Base-by-base conservation (phyloP, 2,888 invertebrate genomes). In the Ephialtes manifestator region DNA sequence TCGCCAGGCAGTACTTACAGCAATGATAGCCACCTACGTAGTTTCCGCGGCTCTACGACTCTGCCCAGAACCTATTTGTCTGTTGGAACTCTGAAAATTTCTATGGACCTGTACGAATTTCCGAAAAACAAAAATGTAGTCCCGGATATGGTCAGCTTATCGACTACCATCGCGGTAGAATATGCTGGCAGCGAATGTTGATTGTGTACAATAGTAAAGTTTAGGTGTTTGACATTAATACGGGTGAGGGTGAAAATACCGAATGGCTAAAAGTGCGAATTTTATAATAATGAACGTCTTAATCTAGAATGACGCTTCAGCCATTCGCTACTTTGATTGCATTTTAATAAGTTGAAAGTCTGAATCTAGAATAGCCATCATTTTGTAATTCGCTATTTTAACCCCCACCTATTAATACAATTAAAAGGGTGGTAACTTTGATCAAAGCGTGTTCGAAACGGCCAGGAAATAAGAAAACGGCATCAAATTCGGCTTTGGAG, bases 1-100 rank as follows among this genome's bases (percentile, higher is more conserved):
- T 28, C 48, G 68, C 28, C 53, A 13, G 5, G 35, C 71, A 20
- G 35, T 53, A 35, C 39, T 55, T 53, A 71, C 39, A 13, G 28
- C 35, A 10, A 15, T 55, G 39, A 53, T 71, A 18, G 13, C 53
- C 53, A 39, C n/a, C 18, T 39, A 71, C 70, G 48, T 18, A 18
- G 70, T 70, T 10, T n/a, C 31, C n/a, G 48, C 5, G 43, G 20
- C 24, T 67, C 43, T 39, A 43, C 11, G 39, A 67, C 43, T 24
- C 13, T 24, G 67, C 15, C 7, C 18, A 51, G 51, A 13, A 13
- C 13, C 58, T 24, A 58, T 15, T 28, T 15, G 60, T 28, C 60
- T 31, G 31, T 18, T 35, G 28, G 28, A 28, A 24, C 24, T 2
- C 58, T 28, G 58, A 1, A 28, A 58, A 28, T 58, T 10, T 55